phyloP scores from a whole-genome alignment of 2,888 invertebrate species.

The Nesidiocoris tenuis region DNA sequence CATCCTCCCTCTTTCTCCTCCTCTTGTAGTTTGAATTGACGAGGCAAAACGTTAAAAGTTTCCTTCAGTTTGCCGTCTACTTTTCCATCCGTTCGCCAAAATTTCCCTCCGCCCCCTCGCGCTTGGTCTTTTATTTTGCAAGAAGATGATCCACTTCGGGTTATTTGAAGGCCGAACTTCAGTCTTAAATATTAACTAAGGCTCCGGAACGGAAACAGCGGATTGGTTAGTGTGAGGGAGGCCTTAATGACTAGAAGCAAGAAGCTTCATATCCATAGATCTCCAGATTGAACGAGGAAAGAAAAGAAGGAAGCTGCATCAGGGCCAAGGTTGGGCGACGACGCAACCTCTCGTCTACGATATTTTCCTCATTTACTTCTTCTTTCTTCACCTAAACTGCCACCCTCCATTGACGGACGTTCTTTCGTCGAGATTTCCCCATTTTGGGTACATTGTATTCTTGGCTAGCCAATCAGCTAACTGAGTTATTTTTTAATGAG shows the following conservation, averaged over 20 bases:
- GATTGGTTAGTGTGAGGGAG: not conserved
- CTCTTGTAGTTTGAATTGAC: constrained; percentile 19
- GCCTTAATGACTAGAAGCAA: not conserved
- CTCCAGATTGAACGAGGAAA: constrained; percentile 1
- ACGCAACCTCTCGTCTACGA: too few species aligned
- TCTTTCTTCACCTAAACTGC: too few species aligned
- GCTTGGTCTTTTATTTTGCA: constrained; percentile 17
- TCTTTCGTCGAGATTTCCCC: too few species aligned
- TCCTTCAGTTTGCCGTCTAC: not conserved
- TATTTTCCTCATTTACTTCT: too few species aligned
- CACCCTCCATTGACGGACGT: too few species aligned
- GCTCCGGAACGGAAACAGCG: not conserved
- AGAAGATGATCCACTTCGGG: constrained; percentile 22
- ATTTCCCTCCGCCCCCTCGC: not conserved
- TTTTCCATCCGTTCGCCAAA: not conserved
- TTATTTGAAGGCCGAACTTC: constrained; percentile 24
- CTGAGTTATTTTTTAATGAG: too few species aligned
- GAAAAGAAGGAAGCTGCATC: not conserved
- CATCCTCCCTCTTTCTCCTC: not conserved
- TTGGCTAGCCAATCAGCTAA: too few species aligned
- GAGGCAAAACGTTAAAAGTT: constrained; percentile 17
- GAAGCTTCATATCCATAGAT: not conserved
- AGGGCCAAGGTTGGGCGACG: not conserved
- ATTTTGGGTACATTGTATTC: too few species aligned
- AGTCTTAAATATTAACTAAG: constrained; percentile 27